phyloP scores from a whole-genome alignment of 1,140 invertebrate species.

The Penaeus indicus region DNA sequence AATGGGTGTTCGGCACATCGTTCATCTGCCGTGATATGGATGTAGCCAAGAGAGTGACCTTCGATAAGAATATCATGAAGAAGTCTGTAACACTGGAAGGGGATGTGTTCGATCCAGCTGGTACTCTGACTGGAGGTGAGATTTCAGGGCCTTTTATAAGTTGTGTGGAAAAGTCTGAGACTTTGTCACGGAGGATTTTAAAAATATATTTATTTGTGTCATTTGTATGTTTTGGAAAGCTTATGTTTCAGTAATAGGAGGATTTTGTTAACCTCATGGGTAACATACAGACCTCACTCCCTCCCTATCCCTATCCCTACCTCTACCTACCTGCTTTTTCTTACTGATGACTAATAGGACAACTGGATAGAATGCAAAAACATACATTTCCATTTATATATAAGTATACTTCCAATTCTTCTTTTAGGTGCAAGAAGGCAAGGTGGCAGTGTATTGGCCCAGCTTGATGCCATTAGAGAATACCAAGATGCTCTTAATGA shows the following conservation, averaged over 20 bases:
- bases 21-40: constrained; percentile 88
- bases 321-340: too few relatives aligned
- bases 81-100: constrained; percentile 92
- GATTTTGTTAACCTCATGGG: too few relatives aligned
- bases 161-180: too few relatives aligned
- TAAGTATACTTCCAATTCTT: neutral
- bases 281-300: too few relatives aligned
- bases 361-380: too few relatives aligned
- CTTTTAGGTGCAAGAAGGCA: constrained; percentile 58
- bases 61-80: constrained; percentile 80
- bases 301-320: too few relatives aligned
- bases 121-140: constrained; percentile 87
- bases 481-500: constrained; percentile 73
- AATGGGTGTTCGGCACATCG: constrained; percentile 88
- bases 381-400: neutral
- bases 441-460: constrained; percentile 68
- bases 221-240: too few relatives aligned
- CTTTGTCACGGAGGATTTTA: too few relatives aligned
- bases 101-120: constrained; percentile 90
- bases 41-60: constrained; percentile 80
- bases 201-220: too few relatives aligned
- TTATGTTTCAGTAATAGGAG: too few relatives aligned
- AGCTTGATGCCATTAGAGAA: constrained; percentile 68
- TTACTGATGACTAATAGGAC: too few relatives aligned
- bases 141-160: too few relatives aligned